Evolutionary conservation across 2,797 vertebrate genomes (phyloP), one percentile per base, ranked within the genome.

Genomic region (Loriculus beryllinus): DNA sequence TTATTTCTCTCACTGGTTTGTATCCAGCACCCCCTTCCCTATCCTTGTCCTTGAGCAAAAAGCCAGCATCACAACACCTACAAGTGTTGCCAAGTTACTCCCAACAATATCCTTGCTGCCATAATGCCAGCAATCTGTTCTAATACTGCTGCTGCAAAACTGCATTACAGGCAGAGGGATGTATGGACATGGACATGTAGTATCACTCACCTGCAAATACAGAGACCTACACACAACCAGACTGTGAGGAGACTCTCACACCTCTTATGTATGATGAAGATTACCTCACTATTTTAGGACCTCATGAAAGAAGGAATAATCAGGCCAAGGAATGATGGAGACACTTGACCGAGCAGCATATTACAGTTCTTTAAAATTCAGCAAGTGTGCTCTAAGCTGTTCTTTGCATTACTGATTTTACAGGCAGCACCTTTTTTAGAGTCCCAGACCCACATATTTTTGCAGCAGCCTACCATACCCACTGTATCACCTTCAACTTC

Each of bases 41-140:
- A 92, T 97, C 96, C 96, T 97, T 98, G 97, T 96, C 98, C 98
- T 98, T 98, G 97, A 98, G 97, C 92, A 96, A 97, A 96, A 87
- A 97, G 94, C 93, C 95, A 96, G 96, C 79, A 29, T 98, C 96
- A 97, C 95, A 98, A 97, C 96, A 97, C 95, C 95, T 96, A 72
- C 4, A 23, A 97, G 81, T 75, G 81, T 84, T 98, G 97, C 98
- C 97, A 98, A 98, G 95, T 92, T 97, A 95, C 96, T 96, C 96
- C 92, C 91, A 93, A 97, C 97, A 97, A 96, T 96, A 97, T 97
- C 96, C 93, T 96, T 96, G 97, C 93, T 97, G 93, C 97, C 97
- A 95, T 96, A 93, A 96, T 89, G 96, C 92, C 93, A 97, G 95
- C 96, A 97, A 97, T 97, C 97, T 98, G 98, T 97, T 98, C 95